These are phyloP conservation scores for Ernsta delagoae DNA, from an alignment of 2,888 invertebrate genomes.

Conservation along the genomic window DNA sequence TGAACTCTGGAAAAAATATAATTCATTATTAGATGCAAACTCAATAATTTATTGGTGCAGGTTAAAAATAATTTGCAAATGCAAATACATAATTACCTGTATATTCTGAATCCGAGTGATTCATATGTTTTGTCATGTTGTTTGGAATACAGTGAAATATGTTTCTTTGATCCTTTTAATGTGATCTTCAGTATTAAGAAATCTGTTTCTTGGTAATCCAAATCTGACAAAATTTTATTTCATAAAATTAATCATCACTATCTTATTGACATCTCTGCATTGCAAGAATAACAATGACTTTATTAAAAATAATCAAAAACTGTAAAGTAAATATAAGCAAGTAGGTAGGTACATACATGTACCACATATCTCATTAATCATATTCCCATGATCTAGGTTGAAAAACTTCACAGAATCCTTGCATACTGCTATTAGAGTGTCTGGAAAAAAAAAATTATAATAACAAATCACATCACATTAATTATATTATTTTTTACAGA, in stretches of 20 bases:
- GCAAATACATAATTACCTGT: background rate
- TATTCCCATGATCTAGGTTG: constrained; percentile 42
- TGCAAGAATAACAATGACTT: too few relatives aligned
- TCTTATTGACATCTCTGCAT: too few relatives aligned
- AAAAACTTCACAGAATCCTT: constrained; percentile 46
- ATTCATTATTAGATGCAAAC: too few relatives aligned
- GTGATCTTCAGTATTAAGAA: constrained; percentile 42
- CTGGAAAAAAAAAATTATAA: constrained; percentile 53
- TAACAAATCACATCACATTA: too few relatives aligned
- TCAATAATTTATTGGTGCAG: constrained; percentile 16
- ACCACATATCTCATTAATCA: constrained; percentile 34
- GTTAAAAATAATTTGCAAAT: constrained; percentile 8
- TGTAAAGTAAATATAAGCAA: too few relatives aligned
- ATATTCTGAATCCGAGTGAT: constrained; percentile 15
- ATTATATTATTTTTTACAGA: too few relatives aligned
- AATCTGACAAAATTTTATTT: constrained; percentile 37
- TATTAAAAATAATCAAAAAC: background rate
- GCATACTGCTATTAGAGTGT: constrained; percentile 51
- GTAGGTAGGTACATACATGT: constrained; percentile 41
- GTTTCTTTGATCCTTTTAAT: constrained; percentile 15
- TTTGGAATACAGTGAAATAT: constrained; percentile 29
- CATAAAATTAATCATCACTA: background rate
- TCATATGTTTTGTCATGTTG: constrained; percentile 28
- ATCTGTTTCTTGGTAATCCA: constrained; percentile 48
- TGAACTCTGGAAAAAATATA: too few relatives aligned